These are phyloP conservation scores for Chrysomallon squamiferum DNA, from an alignment of 1,140 invertebrate species.

Conservation along the genomic window DNA sequence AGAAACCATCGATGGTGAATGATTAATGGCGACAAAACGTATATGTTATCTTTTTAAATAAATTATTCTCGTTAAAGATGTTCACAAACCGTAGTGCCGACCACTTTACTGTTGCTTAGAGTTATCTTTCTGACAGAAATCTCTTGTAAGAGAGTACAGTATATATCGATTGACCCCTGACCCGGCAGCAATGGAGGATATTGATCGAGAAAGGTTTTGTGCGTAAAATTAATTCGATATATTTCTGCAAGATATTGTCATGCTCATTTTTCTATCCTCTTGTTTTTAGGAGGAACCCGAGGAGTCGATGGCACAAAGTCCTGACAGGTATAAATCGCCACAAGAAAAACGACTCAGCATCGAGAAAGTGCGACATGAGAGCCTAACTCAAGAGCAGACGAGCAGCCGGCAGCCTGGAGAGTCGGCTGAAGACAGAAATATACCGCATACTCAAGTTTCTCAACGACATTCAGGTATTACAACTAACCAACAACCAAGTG, in stretches of 20 bases:
- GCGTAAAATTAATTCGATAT: conserved; percentile 7
- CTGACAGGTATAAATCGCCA: conserved; percentile 32
- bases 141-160: background rate
- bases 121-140: conserved; percentile 2
- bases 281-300: conserved; percentile 47
- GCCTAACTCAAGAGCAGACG: conserved; percentile 14
- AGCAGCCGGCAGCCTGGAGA: conserved; percentile 8
- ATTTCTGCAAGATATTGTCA: conserved; percentile 1
- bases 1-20: too few relatives aligned
- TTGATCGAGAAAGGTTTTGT: conserved; percentile 2
- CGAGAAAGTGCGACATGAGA: conserved; percentile 16
- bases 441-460: background rate
- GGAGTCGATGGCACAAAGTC: conserved; percentile 52
- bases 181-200: conserved; percentile 6
- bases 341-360: conserved; percentile 18
- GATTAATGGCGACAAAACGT: too few relatives aligned
- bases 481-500: conserved; percentile 6
- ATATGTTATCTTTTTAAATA: too few relatives aligned
- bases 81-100: too few relatives aligned
- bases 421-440: conserved; percentile 4
- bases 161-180: conserved; percentile 9
- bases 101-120: background rate
- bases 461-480: conserved; percentile 6
- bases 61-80: too few relatives aligned
- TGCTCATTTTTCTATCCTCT: conserved; percentile 4